Evolutionary conservation across 2,113 vertebrate species (phyloP).

Genomic region (Pleuronectes platessa): DNA sequence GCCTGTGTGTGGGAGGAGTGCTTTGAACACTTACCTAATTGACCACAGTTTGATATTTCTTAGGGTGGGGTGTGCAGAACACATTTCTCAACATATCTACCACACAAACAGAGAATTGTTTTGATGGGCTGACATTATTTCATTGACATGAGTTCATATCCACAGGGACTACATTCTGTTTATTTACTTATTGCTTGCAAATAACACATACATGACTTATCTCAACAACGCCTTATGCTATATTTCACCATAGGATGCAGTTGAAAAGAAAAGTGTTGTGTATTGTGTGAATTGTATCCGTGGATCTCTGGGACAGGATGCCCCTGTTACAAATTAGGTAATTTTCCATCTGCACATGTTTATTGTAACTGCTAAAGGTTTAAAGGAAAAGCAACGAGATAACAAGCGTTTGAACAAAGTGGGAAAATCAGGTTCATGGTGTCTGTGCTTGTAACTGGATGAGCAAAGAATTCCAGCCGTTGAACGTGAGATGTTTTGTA

Average conservation of each 20-base stretch:
- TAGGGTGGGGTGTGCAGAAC: constrained; percentile 38
- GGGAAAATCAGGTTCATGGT: constrained; percentile 28
- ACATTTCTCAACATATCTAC: constrained; percentile 29
- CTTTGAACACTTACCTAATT: constrained; percentile 54
- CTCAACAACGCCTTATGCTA: background rate
- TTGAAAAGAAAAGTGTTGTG: constrained; percentile 2
- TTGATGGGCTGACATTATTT: background rate
- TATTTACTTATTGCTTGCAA: background rate
- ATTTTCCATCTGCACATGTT: constrained; percentile 49
- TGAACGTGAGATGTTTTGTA: constrained; percentile 51
- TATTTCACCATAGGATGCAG: background rate
- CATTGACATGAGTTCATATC: constrained; percentile 21
- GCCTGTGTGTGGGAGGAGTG: constrained; percentile 32
- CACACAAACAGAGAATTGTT: constrained; percentile 36
- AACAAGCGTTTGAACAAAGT: constrained; percentile 44
- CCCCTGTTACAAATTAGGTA: constrained; percentile 42
- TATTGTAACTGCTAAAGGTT: constrained; percentile 34
- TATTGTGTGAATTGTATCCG: constrained; percentile 14
- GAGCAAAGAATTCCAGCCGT: constrained; percentile 52
- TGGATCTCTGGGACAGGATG: constrained; percentile 21
- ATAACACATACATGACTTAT: background rate
- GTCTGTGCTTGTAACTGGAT: constrained; percentile 40
- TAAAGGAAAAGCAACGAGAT: constrained; percentile 47
- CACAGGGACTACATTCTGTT: background rate
- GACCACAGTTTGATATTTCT: constrained; percentile 52